Evolutionary conservation across 2,888 invertebrate genomes (phyloP).

Genomic region (Subacronicta megacephala): DNA sequence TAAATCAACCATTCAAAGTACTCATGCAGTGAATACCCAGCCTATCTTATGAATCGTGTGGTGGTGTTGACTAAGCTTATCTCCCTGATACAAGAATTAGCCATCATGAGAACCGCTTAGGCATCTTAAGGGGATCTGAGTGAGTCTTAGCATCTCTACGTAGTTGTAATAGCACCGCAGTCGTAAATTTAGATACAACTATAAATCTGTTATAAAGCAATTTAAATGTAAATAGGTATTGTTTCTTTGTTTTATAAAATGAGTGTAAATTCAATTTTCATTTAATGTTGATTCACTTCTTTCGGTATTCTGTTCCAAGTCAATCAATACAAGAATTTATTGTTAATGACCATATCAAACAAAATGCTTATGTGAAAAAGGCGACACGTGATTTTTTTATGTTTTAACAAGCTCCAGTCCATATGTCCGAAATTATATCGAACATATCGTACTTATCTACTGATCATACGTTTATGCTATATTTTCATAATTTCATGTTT

Average conservation of each 20-base stretch:
- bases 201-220: slow-evolving; percentile 10
- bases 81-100: slow-evolving; percentile 60
- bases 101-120: slow-evolving; percentile 45
- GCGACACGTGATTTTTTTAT: slow-evolving; percentile 1
- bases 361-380: slow-evolving; percentile 4
- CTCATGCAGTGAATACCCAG: slow-evolving; percentile 22
- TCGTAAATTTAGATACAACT: slow-evolving; percentile 13
- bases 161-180: background rate
- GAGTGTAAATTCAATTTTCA: slow-evolving; percentile 29
- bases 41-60: slow-evolving; percentile 13
- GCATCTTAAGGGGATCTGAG: slow-evolving; percentile 19
- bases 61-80: slow-evolving; percentile 53
- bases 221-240: slow-evolving; percentile 28
- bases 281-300: slow-evolving; percentile 42
- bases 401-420: too few relatives aligned
- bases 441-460: too few relatives aligned
- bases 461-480: too few relatives aligned
- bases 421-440: too few relatives aligned
- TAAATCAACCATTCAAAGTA: slow-evolving; percentile 4
- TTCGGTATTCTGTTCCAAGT: slow-evolving; percentile 11
- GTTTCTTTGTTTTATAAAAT: slow-evolving; percentile 37
- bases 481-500: too few relatives aligned
- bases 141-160: slow-evolving; percentile 9
- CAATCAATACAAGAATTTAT: slow-evolving; percentile 13
- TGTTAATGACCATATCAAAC: slow-evolving; percentile 34